Conservation (phyloP, 2,888 invertebrate species). For the Hoplodrina ambigua region DNA sequence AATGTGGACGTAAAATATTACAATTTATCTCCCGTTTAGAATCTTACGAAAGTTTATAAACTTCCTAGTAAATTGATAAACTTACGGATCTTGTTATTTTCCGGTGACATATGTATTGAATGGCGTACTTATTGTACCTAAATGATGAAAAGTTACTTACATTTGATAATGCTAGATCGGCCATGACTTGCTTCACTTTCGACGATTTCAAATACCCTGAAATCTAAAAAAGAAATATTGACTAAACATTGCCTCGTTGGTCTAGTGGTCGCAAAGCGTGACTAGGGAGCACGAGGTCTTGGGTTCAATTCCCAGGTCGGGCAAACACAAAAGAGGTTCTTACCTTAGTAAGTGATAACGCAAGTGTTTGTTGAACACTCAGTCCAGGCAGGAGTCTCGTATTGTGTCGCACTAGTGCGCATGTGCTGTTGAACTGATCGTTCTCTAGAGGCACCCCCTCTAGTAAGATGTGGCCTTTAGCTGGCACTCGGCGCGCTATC, state of each 20-base stretch:
- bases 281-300: too few species aligned
- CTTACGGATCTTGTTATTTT: too few species aligned
- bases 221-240: conserved; percentile 85
- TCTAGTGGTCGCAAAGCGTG: too few species aligned
- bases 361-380: conserved; percentile 96
- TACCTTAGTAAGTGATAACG: conserved; percentile 95
- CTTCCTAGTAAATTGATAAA: too few species aligned
- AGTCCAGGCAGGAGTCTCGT: conserved; percentile 96
- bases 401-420: conserved; percentile 97
- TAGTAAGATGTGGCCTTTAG: conserved; percentile 96
- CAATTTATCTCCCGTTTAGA: too few species aligned
- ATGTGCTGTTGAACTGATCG: conserved; percentile 95
- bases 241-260: neutral
- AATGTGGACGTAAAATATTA: too few species aligned
- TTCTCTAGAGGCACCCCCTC: conserved; percentile 96
- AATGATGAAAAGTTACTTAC: conserved; percentile 66
- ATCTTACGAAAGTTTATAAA: too few species aligned
- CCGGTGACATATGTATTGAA: too few species aligned
- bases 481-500: conserved; percentile 95
- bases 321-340: conserved; percentile 11
- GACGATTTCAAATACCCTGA: conserved; percentile 94
- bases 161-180: conserved; percentile 97
- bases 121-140: neutral
- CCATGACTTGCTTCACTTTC: conserved; percentile 97
- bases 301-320: too few species aligned